Conservation (phyloP, 2,888 invertebrate genomes). For the Phrixothrix hirtus region DNA sequence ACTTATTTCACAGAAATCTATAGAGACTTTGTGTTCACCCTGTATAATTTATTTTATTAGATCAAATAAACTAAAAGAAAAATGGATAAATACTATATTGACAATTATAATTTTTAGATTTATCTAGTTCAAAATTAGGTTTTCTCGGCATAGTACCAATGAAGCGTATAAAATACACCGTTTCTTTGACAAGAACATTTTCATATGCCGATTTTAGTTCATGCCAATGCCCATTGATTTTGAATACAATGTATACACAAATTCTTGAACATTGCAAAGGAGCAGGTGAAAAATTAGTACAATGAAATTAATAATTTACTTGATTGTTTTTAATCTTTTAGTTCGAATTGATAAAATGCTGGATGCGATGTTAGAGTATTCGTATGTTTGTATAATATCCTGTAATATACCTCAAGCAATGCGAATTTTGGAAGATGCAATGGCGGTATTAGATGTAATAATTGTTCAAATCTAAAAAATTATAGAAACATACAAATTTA, state of each 20-base stretch:
- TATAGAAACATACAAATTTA: neutral
- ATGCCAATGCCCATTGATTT: conserved; percentile 64
- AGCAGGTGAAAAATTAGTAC: too few relatives aligned
- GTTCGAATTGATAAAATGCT: conserved; percentile 59
- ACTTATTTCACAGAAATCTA: too few relatives aligned
- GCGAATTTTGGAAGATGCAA: conserved; percentile 59
- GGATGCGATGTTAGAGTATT: conserved; percentile 63
- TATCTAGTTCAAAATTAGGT: neutral
- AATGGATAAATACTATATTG: too few relatives aligned
- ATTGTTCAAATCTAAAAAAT: neutral
- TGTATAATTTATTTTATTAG: too few relatives aligned
- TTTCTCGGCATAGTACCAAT: neutral
- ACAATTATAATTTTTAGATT: neutral
- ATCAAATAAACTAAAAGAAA: too few relatives aligned
- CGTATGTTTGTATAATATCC: conserved; percentile 60
- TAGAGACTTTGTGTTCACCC: too few relatives aligned
- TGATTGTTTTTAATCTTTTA: conserved; percentile 41
- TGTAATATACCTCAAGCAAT: conserved; percentile 63
- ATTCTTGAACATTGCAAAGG: conserved; percentile 65
- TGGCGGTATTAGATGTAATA: conserved; percentile 54
- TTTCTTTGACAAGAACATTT: conserved; percentile 52
- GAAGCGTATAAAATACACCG: neutral
- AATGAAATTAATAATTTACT: too few relatives aligned
- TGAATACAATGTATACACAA: conserved; percentile 62
- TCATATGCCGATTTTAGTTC: conserved; percentile 59